Base-by-base conservation (phyloP, 2,888 invertebrate species). In the Diaphora mendica region DNA sequence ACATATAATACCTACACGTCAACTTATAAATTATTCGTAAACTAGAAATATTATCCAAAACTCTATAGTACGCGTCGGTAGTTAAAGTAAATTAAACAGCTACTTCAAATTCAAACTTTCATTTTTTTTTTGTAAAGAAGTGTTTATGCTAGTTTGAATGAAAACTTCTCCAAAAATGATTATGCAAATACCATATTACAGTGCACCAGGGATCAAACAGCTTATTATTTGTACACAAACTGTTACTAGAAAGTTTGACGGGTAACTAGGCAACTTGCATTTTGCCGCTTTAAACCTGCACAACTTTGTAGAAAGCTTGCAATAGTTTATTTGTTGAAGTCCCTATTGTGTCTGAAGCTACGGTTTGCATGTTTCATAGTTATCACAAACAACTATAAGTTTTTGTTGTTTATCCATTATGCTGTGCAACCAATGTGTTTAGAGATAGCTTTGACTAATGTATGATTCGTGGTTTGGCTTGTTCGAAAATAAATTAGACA, bases 251-350 rank as follows among this genome's bases (percentile, higher is more conserved):
- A 72, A 78, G 78, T 72, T 73, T 55, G 62, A 55, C 65, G 39
- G 7, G 69, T 69, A 55, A 72, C 64, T 70, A 64, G 65, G 51
- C 68, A 71, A 77, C 75, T 78, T 76, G 68, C 30, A 71, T 79
- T 76, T 76, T 79, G 62, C 70, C 65, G 80, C 79, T 75, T 79
- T 74, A 79, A 77, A 81, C 71, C 69, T 55, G 73, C 17, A 39
- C 75, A 85, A 86, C 85, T 84, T 79, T 75, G 82, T 83, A 80
- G 51, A 79, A 75, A 71, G 75, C 69, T 74, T 71, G 73, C 73
- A 75, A 79, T 78, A 83, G 81, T 86, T 81, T 83, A 82, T 82
- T 80, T 82, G 77, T 79, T 79, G 65, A 81, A 80, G 78, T 79
- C 71, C 76, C 73, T 77, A 76, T 80, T 86, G 79, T 83, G 76